phyloP scores from a whole-genome alignment of 1,140 invertebrate genomes.

The Sarcophaga peregrina region DNA sequence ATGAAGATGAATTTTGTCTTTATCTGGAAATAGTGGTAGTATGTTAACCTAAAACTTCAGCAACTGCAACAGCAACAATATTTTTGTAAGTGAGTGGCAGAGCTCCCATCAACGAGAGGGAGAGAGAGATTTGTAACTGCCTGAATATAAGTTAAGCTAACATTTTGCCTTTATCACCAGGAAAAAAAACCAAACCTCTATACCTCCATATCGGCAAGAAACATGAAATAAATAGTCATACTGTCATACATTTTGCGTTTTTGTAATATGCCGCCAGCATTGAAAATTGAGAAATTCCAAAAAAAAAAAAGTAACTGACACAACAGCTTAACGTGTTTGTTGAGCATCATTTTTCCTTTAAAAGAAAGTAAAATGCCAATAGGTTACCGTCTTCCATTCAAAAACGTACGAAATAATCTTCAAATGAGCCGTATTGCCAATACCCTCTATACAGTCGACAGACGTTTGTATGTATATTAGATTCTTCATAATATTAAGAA shows the following conservation, averaged over 20 bases:
- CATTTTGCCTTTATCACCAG: neutral
- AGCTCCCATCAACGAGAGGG: neutral
- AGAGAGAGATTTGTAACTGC: neutral
- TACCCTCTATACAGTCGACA: neutral
- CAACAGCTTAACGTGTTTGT: conserved; percentile 18
- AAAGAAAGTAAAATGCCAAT: neutral
- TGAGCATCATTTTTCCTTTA: neutral
- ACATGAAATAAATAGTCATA: neutral
- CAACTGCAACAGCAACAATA: neutral
- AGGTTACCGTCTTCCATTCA: neutral
- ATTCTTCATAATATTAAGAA: too few relatives aligned
- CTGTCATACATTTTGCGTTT: neutral
- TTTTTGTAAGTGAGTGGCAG: too few relatives aligned
- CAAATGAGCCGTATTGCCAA: neutral
- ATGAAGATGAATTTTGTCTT: conserved; percentile 2
- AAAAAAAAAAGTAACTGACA: neutral
- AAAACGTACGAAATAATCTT: neutral
- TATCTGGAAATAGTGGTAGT: neutral
- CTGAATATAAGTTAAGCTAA: neutral
- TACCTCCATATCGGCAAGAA: neutral
- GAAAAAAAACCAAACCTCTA: neutral
- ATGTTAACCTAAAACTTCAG: conserved; percentile 39
- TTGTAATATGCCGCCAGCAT: too few relatives aligned
- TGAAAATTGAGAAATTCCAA: too few relatives aligned
- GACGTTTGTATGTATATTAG: too few relatives aligned